These are phyloP conservation scores for Euschistus heros DNA, from an alignment of 1,140 invertebrate genomes.

Conservation along the genomic window DNA sequence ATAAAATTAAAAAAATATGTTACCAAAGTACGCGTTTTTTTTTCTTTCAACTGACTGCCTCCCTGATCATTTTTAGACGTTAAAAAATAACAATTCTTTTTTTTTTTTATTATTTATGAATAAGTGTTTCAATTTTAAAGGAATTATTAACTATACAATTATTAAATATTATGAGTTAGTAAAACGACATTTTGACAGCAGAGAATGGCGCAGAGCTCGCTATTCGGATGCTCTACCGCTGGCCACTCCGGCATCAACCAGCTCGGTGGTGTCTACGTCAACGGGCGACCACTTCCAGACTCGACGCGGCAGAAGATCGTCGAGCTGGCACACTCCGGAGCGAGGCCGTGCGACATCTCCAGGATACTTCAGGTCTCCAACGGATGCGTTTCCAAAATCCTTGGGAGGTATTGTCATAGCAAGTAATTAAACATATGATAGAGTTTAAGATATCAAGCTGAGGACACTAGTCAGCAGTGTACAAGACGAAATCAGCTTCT, in stretches of 20 bases:
- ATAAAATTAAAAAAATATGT: no score
- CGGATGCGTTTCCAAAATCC: slow-evolving; percentile 89
- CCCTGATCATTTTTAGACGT: no score
- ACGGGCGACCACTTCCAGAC: slow-evolving; percentile 92
- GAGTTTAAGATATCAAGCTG: no score
- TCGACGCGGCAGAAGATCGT: slow-evolving; percentile 95
- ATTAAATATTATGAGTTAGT: background rate
- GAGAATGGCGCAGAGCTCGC: slow-evolving; percentile 35
- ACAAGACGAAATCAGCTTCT: no score
- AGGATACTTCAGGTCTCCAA: slow-evolving; percentile 93
- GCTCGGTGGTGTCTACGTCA: slow-evolving; percentile 95
- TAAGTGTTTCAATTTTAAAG: no score
- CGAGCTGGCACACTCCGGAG: slow-evolving; percentile 91
- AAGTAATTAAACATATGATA: no score
- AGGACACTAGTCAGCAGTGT: no score
- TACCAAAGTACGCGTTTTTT: no score
- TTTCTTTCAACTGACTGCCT: no score
- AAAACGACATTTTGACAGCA: slow-evolving; percentile 14
- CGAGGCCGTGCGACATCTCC: slow-evolving; percentile 95
- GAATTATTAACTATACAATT: no score
- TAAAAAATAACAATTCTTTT: no score
- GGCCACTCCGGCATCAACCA: slow-evolving; percentile 97
- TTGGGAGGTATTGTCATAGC: slow-evolving; percentile 63
- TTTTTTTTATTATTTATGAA: no score
- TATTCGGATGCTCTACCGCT: slow-evolving; percentile 65